phyloP scores from a whole-genome alignment of 2,113 vertebrate species.

The Motacilla tschutschensis region DNA sequence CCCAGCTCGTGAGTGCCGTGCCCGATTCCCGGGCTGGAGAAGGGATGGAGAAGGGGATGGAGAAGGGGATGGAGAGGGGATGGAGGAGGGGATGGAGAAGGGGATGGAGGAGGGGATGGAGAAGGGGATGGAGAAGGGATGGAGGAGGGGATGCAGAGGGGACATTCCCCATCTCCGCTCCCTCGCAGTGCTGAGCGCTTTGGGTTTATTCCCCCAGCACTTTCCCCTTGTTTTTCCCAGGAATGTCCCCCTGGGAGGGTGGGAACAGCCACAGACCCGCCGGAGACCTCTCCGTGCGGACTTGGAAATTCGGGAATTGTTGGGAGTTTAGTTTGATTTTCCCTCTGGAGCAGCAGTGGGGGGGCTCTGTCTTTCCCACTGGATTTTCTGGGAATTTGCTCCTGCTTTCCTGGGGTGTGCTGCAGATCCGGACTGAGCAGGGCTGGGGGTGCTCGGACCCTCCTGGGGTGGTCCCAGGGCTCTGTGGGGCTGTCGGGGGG shows the following conservation, averaged over 20 bases:
- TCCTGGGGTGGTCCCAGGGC: not conserved
- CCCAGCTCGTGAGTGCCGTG: slow-evolving; percentile 88
- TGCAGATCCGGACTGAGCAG: rapidly evolving
- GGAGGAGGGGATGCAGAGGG: not conserved
- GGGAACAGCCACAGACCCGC: not conserved
- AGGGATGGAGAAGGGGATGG: not conserved
- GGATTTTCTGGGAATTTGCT: not conserved
- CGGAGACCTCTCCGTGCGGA: rapidly evolving
- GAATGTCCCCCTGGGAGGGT: rapidly evolving
- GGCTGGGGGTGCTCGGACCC: not conserved
- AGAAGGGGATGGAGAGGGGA: not conserved
- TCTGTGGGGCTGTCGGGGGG: rapidly evolving
- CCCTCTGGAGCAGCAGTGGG: not conserved
- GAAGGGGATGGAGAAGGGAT: not conserved
- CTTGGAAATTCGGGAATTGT: not conserved
- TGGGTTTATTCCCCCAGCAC: not conserved
- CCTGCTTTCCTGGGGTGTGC: not conserved
- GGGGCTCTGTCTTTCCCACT: rapidly evolving
- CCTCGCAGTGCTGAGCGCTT: rapidly evolving
- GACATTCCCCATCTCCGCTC: not conserved
- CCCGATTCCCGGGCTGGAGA: not conserved
- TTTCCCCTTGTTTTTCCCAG: not conserved
- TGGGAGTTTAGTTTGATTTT: not conserved
- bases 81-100: not conserved
- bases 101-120: not conserved